phyloP scores from a whole-genome alignment of 2,797 vertebrate genomes.

The Sylvilagus floridanus region DNA sequence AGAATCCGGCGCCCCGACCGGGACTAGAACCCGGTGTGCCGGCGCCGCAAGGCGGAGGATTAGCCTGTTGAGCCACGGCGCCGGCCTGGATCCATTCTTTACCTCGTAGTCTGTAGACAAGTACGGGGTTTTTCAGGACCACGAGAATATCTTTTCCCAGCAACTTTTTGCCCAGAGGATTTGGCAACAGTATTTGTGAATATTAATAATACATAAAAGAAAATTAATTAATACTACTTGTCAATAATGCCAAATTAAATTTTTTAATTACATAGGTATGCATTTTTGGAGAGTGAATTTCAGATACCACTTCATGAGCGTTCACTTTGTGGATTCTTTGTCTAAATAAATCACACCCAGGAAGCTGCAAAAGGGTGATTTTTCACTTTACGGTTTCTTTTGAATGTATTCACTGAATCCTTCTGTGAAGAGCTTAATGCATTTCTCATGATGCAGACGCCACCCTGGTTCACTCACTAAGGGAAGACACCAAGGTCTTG shows the following conservation, averaged over 20 bases:
- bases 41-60: too few species aligned
- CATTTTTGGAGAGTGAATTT: not conserved
- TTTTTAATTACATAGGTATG: not conserved
- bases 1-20: too few species aligned
- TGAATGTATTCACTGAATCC: not conserved
- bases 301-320: not conserved
- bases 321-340: not conserved
- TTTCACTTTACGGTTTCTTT: constrained; percentile 30
- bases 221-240: too few species aligned
- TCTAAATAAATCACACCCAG: not conserved
- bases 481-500: not conserved
- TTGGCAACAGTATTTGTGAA: not conserved
- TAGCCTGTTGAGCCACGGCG: too few species aligned
- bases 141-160: not conserved
- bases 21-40: too few species aligned
- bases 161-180: not conserved
- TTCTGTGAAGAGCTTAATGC: not conserved
- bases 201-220: too few species aligned
- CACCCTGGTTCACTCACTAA: constrained; percentile 22
- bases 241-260: not conserved
- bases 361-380: constrained; percentile 42
- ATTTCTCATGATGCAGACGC: constrained; percentile 44
- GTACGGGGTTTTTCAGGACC: not conserved
- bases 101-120: not conserved
- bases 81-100: too few species aligned